Evolutionary conservation across 1,140 invertebrate genomes (phyloP).

Genomic region (Aleiodes sp.): DNA sequence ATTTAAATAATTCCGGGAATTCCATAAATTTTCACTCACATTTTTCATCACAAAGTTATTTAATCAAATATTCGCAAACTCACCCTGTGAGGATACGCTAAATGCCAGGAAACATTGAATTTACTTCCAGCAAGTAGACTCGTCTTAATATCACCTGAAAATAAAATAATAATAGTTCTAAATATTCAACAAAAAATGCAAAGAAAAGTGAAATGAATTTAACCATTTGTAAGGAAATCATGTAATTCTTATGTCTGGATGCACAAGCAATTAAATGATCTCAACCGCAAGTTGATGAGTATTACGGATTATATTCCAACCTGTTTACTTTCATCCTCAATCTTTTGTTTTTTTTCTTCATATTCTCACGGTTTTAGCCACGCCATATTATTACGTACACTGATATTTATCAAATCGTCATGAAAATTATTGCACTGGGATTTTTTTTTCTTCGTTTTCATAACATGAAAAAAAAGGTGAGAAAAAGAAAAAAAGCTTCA

Average conservation of each 20-base stretch:
- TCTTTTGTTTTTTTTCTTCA: not conserved
- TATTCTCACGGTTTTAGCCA: not conserved
- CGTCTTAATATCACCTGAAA: slow-evolving; percentile 81
- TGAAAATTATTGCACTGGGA: not conserved
- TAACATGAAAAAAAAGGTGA: too few species aligned
- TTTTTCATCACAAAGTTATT: too few species aligned
- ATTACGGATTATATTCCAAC: not conserved
- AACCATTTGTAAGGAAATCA: not conserved
- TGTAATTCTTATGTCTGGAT: not conserved
- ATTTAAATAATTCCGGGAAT: too few species aligned
- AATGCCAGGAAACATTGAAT: slow-evolving; percentile 93
- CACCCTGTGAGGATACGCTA: slow-evolving; percentile 92
- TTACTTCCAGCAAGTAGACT: slow-evolving; percentile 82
- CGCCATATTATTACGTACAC: not conserved
- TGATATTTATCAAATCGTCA: slow-evolving; percentile 1
- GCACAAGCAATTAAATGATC: slow-evolving; percentile 15
- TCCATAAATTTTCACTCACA: too few species aligned
- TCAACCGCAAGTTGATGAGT: not conserved
- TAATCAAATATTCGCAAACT: slow-evolving; percentile 59
- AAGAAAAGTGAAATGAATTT: slow-evolving; percentile 25
- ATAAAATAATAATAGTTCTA: slow-evolving; percentile 48
- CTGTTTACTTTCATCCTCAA: slow-evolving; percentile 2
- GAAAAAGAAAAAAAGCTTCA: not conserved
- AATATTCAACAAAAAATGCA: too few species aligned
- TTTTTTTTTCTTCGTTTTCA: too few species aligned